These are phyloP conservation scores for Hypsopygia costalis DNA, from an alignment of 2,888 invertebrate species.

Conservation along the genomic window DNA sequence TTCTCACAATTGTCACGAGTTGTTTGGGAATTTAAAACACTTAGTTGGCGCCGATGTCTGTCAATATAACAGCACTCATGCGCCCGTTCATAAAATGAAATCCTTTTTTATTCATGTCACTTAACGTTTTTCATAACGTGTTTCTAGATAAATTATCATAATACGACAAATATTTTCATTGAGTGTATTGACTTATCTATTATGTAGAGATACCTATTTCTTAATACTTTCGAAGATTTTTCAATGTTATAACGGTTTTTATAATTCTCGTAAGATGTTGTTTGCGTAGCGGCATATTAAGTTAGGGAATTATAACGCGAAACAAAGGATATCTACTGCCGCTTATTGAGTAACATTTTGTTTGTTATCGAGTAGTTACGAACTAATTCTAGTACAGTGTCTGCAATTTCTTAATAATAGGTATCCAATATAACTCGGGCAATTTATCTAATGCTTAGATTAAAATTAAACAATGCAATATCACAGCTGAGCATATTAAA, in stretches of 20 bases:
- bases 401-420: slow-evolving; percentile 19
- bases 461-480: slow-evolving; percentile 35
- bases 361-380: slow-evolving; percentile 3
- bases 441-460: slow-evolving; percentile 30
- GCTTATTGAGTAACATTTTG: slow-evolving; percentile 6
- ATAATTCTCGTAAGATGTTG: no score
- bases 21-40: slow-evolving; percentile 61
- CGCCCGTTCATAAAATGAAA: slow-evolving; percentile 37
- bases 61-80: slow-evolving; percentile 39
- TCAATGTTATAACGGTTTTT: slow-evolving; percentile 45
- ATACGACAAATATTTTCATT: slow-evolving; percentile 63
- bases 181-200: slow-evolving; percentile 50
- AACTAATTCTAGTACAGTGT: slow-evolving; percentile 6
- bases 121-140: slow-evolving; percentile 37
- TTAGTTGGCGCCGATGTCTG: slow-evolving; percentile 40
- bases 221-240: slow-evolving; percentile 44
- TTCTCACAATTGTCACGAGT: slow-evolving; percentile 79
- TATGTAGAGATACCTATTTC: slow-evolving; percentile 31
- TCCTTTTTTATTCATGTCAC: slow-evolving; percentile 41
- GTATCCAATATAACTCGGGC: slow-evolving; percentile 13
- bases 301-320: slow-evolving; percentile 10
- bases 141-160: slow-evolving; percentile 59
- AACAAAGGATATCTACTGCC: slow-evolving; percentile 4
- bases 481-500: slow-evolving; percentile 45
- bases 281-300: slow-evolving; percentile 53